A percentile compares a stretch with the other conserved stretches of the same genome.
phyloP scores from a whole-genome alignment of 2,797 vertebrate species.

The Onychomys leucogaster region DNA sequence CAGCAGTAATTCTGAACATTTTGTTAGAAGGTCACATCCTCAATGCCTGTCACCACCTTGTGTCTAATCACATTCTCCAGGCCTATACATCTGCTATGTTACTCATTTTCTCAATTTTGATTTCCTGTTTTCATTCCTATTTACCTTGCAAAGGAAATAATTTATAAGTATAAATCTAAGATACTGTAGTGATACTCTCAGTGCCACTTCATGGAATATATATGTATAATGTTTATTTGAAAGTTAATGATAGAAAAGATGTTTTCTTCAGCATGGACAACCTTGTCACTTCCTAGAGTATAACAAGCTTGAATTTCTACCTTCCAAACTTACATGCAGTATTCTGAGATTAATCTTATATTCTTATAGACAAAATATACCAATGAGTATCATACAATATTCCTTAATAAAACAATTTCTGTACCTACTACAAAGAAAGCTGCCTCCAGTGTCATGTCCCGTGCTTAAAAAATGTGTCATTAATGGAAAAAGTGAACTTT shows the following conservation, averaged over 20 bases:
- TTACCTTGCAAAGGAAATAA: neutral
- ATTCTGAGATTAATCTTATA: neutral
- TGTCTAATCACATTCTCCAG: neutral
- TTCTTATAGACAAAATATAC: neutral
- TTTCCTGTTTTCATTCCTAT: neutral
- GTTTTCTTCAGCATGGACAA: neutral
- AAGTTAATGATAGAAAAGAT: neutral
- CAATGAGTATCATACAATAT: neutral
- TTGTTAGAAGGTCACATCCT: neutral
- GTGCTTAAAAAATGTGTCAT: neutral
- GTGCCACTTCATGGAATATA: neutral
- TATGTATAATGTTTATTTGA: neutral
- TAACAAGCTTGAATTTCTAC: neutral
- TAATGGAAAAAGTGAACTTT: neutral
- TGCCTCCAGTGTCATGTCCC: neutral
- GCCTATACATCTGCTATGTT: neutral
- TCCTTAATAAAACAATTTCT: neutral
- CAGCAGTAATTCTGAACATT: neutral
- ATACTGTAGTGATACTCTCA: neutral
- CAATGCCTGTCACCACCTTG: neutral
- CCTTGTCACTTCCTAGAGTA: neutral
- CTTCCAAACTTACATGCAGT: neutral
- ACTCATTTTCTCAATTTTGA: neutral
- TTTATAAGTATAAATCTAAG: neutral
- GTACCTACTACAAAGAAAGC: neutral